Evolutionary conservation across 1,140 invertebrate genomes (phyloP).

Genomic region (Philopotamus ludificatus): DNA sequence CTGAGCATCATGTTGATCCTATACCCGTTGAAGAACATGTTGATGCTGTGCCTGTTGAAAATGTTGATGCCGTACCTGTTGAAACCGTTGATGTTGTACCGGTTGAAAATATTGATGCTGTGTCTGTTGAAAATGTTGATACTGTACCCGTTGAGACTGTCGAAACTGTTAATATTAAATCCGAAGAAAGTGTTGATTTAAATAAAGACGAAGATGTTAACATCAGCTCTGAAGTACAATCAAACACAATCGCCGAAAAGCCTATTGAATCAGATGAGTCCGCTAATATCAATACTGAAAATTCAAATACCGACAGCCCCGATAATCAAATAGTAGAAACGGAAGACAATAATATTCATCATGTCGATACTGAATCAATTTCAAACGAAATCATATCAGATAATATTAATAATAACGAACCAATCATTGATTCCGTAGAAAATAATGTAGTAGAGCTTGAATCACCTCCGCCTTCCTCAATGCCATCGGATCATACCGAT

Average conservation of each 20-base stretch:
- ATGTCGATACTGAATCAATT: neutral
- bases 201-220: neutral
- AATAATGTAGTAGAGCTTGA: neutral
- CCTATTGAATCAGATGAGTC: neutral
- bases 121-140: neutral
- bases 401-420: conserved; percentile 1
- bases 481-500: too few relatives aligned
- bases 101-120: neutral
- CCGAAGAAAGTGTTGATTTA: neutral
- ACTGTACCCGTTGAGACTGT: neutral
- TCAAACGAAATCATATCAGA: neutral
- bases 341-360: neutral
- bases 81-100: neutral
- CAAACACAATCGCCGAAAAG: neutral
- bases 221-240: neutral
- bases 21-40: neutral
- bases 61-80: too few relatives aligned
- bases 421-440: neutral
- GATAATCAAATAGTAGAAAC: neutral
- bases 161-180: neutral
- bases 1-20: too few relatives aligned
- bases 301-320: neutral
- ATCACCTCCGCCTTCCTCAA: too few relatives aligned
- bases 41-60: neutral
- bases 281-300: neutral